Conservation (phyloP, 2,888 invertebrate species). For the Rosalia funebris region DNA sequence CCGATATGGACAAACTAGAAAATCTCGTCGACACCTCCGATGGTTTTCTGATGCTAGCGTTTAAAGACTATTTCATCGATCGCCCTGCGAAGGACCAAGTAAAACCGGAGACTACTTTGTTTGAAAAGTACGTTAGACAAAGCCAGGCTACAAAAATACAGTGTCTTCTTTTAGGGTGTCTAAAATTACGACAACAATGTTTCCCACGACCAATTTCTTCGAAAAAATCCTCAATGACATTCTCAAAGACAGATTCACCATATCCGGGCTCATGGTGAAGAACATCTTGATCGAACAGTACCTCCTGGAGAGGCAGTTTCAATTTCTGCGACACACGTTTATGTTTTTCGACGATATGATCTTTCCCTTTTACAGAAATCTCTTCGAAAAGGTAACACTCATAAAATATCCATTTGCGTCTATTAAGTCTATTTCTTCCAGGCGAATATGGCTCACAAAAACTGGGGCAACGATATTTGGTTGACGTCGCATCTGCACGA, state of each 20-base stretch:
- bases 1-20: conserved; percentile 57
- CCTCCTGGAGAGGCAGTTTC: conserved; percentile 56
- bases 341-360: conserved; percentile 59
- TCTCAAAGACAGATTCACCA: conserved; percentile 55
- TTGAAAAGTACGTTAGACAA: conserved; percentile 18
- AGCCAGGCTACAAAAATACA: background rate
- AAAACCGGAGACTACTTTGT: conserved; percentile 39
- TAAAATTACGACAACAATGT: conserved; percentile 51
- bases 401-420: background rate
- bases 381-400: conserved; percentile 55
- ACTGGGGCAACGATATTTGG: conserved; percentile 58
- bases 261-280: conserved; percentile 59
- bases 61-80: conserved; percentile 59
- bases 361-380: conserved; percentile 57
- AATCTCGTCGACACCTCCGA: conserved; percentile 57
- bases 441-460: conserved; percentile 44
- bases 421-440: conserved; percentile 33
- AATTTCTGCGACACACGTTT: conserved; percentile 57
- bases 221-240: conserved; percentile 53
- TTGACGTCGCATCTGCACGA: conserved; percentile 60
- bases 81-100: conserved; percentile 31
- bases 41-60: conserved; percentile 64
- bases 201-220: conserved; percentile 55
- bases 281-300: conserved; percentile 56
- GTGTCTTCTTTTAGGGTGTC: conserved; percentile 52